These are phyloP conservation scores for Pachyrhynchus sulphureomaculatus DNA, from an alignment of 1,140 invertebrate species.

Conservation along the genomic window DNA sequence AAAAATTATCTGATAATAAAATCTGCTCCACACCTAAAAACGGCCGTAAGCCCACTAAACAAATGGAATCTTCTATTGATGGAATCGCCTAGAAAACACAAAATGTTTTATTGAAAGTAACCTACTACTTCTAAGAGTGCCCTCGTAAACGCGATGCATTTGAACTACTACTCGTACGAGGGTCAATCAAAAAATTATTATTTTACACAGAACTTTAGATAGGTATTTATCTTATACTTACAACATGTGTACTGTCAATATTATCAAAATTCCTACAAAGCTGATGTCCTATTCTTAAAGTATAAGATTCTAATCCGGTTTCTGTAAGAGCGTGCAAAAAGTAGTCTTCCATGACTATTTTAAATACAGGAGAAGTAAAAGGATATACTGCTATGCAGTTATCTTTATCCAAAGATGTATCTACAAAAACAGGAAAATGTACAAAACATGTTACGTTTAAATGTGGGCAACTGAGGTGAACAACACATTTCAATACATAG, in stretches of 20 bases:
- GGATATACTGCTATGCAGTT: slow-evolving; percentile 57
- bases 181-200: too few species aligned
- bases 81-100: slow-evolving; percentile 60
- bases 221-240: slow-evolving; percentile 25
- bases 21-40: slow-evolving; percentile 72
- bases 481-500: too few species aligned
- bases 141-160: too few species aligned
- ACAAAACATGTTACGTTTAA: too few species aligned
- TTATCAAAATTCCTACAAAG: slow-evolving; percentile 49
- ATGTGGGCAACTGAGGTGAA: too few species aligned
- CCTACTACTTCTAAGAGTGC: too few species aligned
- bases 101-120: too few species aligned
- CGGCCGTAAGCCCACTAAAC: slow-evolving; percentile 69
- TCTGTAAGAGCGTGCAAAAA: slow-evolving; percentile 75
- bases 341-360: slow-evolving; percentile 66
- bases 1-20: slow-evolving; percentile 60
- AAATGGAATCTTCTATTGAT: slow-evolving; percentile 64
- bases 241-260: slow-evolving; percentile 44
- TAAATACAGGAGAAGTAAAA: slow-evolving; percentile 69
- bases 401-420: slow-evolving; percentile 33
- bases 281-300: slow-evolving; percentile 64
- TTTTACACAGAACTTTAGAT: background rate
- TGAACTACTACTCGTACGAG: too few species aligned
- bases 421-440: slow-evolving; percentile 9
- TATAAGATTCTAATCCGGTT: slow-evolving; percentile 77